Evolutionary conservation across 2,113 vertebrate genomes (phyloP).

Genomic region (Alligator sinensis): DNA sequence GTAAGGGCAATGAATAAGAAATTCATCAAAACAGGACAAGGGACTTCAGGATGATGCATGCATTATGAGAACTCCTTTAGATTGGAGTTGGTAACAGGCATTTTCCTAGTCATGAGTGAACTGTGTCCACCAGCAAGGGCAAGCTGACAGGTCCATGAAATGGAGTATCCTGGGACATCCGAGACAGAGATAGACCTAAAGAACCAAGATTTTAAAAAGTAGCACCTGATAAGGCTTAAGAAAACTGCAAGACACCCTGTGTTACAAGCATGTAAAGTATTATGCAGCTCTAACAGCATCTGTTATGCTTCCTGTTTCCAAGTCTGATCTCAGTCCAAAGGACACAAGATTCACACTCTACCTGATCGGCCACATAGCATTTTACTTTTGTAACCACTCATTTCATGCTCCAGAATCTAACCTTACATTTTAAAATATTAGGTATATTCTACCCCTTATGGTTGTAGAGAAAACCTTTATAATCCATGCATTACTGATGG

Average conservation of each 20-base stretch:
- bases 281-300: neutral
- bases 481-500: neutral
- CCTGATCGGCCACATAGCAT: neutral
- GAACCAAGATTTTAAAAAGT: neutral
- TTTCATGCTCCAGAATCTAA: neutral
- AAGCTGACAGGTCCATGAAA: neutral
- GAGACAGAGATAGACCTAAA: neutral
- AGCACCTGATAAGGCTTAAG: accelerated
- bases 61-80: accelerated
- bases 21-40: neutral
- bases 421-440: neutral
- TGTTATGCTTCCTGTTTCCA: neutral
- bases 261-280: neutral
- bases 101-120: neutral
- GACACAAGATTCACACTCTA: neutral
- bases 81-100: neutral
- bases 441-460: neutral
- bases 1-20: neutral
- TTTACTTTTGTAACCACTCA: neutral
- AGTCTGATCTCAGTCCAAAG: neutral
- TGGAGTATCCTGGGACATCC: neutral
- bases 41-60: neutral
- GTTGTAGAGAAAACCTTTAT: neutral
- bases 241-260: neutral
- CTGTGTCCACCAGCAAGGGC: neutral